These are phyloP conservation scores for Brachionus plicatilis DNA, from an alignment of 1,140 invertebrate species.

Conservation along the genomic window DNA sequence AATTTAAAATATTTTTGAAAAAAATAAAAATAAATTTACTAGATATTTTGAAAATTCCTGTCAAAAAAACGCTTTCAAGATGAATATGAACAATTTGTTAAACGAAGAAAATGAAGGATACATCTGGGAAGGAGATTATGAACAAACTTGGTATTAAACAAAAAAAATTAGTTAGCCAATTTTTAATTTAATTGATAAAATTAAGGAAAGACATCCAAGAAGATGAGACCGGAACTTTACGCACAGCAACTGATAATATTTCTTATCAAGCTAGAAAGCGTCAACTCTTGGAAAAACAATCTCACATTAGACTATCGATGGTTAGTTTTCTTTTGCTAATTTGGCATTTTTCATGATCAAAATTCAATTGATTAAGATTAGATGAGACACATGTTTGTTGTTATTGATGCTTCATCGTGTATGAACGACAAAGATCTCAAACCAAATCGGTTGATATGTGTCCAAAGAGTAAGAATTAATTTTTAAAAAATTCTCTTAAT, in stretches of 20 bases:
- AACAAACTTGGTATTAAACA: conserved; percentile 58
- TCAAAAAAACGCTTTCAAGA: background rate
- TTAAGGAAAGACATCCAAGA: conserved; percentile 89
- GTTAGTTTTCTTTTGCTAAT: conserved; percentile 44
- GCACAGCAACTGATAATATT: conserved; percentile 79
- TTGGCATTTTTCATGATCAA: background rate
- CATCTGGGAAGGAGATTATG: conserved; percentile 91
- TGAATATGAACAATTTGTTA: conserved; percentile 43
- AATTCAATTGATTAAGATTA: conserved; percentile 42
- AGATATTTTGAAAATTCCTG: background rate
- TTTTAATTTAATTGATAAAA: conserved; percentile 42
- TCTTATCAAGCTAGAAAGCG: conserved; percentile 78
- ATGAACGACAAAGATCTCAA: conserved; percentile 92
- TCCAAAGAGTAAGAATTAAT: conserved; percentile 66
- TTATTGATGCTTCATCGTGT: conserved; percentile 83
- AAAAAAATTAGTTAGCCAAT: background rate
- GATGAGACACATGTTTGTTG: conserved; percentile 76
- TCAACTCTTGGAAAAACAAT: conserved; percentile 66
- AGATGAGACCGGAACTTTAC: conserved; percentile 83
- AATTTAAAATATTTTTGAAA: background rate
- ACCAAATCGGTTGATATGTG: conserved; percentile 81
- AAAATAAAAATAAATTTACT: background rate
- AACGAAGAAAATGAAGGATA: conserved; percentile 85
- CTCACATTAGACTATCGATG: conserved; percentile 77
- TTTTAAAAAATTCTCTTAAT: conserved; percentile 5